Percentiles rank a stretch among this genome's conserved stretches.
phyloP scores from a whole-genome alignment of 2,888 invertebrate genomes.

The Diloba caeruleocephala region DNA sequence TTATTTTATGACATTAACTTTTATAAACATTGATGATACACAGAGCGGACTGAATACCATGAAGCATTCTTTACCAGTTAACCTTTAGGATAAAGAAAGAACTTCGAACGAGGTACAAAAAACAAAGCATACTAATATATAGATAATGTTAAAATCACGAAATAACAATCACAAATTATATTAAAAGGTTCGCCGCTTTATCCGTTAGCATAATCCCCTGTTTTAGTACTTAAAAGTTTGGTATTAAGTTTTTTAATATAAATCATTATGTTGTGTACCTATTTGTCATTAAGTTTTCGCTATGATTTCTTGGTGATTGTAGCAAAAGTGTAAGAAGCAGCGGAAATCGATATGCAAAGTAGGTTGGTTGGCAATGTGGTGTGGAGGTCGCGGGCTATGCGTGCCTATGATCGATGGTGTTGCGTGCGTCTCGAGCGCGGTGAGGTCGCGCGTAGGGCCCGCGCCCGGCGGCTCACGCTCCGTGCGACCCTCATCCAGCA shows the following conservation, averaged over 20 bases:
- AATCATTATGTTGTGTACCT: not conserved
- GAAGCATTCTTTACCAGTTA: no score
- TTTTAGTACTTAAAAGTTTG: constrained; percentile 4
- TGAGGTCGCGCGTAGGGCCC: constrained; percentile 65
- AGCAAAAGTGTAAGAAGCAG: constrained; percentile 47
- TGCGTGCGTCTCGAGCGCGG: constrained; percentile 71
- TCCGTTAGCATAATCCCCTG: not conserved
- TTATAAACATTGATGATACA: no score
- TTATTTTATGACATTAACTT: no score
- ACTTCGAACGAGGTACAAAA: no score
- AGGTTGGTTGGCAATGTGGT: constrained; percentile 69
- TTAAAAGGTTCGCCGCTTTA: not conserved
- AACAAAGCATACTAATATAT: no score
- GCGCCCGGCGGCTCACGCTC: constrained; percentile 56
- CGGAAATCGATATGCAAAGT: constrained; percentile 76
- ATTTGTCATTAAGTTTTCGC: constrained; percentile 8
- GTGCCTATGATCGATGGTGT: constrained; percentile 81
- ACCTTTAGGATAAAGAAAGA: no score
- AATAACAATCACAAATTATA: no score
- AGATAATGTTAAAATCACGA: no score
- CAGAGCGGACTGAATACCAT: no score
- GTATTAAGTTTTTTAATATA: constrained; percentile 1
- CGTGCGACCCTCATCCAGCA: constrained; percentile 67
- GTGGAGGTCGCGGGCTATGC: constrained; percentile 73
- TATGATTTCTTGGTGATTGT: constrained; percentile 43